Conservation (phyloP, 2,888 invertebrate species). For the Lepidochrysops patricia region DNA sequence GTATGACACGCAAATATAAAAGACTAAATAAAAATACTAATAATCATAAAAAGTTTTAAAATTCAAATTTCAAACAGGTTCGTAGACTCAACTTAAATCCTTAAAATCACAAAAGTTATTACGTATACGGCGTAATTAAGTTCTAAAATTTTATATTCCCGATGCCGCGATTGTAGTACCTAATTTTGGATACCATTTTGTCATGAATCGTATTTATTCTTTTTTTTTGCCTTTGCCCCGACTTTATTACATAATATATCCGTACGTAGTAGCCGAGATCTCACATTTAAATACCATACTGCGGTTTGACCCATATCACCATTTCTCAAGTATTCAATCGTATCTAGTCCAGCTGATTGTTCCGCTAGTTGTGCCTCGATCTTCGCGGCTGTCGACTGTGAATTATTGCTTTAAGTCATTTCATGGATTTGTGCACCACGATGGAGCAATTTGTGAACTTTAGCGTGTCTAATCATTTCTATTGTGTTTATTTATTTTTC, state of each 20-base stretch:
- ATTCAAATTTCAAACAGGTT: no score
- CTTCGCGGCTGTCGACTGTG: slow-evolving; percentile 41
- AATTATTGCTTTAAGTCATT: slow-evolving; percentile 40
- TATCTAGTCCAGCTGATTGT: slow-evolving; percentile 40
- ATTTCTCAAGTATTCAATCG: slow-evolving; percentile 10
- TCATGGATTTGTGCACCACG: slow-evolving; percentile 20
- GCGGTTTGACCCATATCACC: background rate
- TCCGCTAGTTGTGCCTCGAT: slow-evolving; percentile 34
- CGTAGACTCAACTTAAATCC: no score
- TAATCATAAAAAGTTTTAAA: no score
- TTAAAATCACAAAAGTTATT: no score
- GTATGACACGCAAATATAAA: no score
- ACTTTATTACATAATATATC: background rate
- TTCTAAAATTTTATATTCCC: no score
- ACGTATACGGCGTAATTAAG: no score
- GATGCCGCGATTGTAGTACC: no score
- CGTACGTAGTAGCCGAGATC: background rate
- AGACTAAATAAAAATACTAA: no score
- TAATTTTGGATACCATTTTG: no score
- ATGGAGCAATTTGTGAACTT: slow-evolving; percentile 1
- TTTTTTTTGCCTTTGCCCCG: no score
- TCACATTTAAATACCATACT: background rate
- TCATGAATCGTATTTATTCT: no score
- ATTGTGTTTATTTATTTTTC: background rate
- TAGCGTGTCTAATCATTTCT: background rate